phyloP scores from a whole-genome alignment of 2,888 invertebrate species.

The Morinoia aosen region DNA sequence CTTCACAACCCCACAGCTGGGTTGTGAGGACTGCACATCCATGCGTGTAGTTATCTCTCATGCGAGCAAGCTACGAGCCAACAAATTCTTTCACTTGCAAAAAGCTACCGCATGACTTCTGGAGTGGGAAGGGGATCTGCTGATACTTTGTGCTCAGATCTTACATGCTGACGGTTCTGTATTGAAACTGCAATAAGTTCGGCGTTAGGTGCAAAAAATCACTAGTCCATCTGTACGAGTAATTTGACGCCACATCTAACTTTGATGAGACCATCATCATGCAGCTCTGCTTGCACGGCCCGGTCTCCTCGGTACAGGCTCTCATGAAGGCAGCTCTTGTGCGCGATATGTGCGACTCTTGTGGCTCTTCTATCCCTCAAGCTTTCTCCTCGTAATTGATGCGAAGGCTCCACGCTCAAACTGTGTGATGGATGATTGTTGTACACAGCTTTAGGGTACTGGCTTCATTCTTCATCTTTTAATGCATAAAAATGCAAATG shows the following conservation, averaged over 20 bases:
- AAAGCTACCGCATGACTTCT: neutral
- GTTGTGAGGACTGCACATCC: neutral
- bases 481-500: neutral
- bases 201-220: too few species aligned
- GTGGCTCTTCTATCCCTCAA: neutral
- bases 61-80: neutral
- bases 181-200: too few species aligned
- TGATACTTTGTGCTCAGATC: too few species aligned
- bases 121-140: too few species aligned
- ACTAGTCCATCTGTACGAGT: neutral
- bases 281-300: neutral
- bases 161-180: too few species aligned
- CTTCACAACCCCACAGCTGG: neutral
- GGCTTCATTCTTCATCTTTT: neutral
- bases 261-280: neutral
- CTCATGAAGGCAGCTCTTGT: neutral
- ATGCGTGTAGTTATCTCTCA: neutral
- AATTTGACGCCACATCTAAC: neutral
- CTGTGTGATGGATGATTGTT: neutral
- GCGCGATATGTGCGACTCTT: neutral
- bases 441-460: neutral
- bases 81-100: neutral
- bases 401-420: neutral
- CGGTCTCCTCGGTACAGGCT: neutral
- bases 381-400: slow-evolving; percentile 27